Base-by-base conservation (phyloP, 2,797 vertebrate species). In the Clamator glandarius region DNA sequence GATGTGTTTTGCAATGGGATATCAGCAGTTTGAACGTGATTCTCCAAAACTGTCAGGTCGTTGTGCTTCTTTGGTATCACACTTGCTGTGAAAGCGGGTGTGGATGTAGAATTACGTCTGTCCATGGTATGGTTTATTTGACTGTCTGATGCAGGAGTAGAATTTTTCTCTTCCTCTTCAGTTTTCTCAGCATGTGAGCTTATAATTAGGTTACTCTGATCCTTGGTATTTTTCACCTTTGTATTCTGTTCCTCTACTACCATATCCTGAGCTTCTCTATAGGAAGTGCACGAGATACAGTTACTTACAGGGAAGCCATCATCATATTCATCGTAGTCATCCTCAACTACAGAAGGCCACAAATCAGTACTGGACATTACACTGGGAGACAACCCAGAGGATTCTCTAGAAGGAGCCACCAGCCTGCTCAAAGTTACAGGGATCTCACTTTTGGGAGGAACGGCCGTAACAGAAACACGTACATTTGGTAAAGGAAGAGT, bases 261-360 rank as follows among this genome's bases (percentile, higher is more conserved):
- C 90, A 97, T 97, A 95, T 98, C 98, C 93, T 97, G 97, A 85
- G 97, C 96, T 94, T 98, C 98, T 83, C 97, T 97, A 97, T 97
- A 97, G 74, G 98, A 95, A 79, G 96, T 97, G 31, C 98, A 99
- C n/a, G 98, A 98, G 17, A 99, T 99, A 92, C 98, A 98, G 90
- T 98, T 98, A 97, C 97, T 98, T 94, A 98, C 81, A 69, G 97
- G 90, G 74, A 98, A 97, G 66, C 95, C 98, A 81, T 98, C 98
- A 24, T 98, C 97, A 92, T 97, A 97, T 91, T 97, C 96, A 93
- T 97, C 97, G 61, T 97, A 97, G 89, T 97, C 90, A 89, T 97
- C 97, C 79, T 98, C 97, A 95, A 96, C 97, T 93, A 97, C 93
- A 94, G 97, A 96, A 89, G 98, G 94, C 89, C 97, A 97, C 87